Conservation (phyloP, 2,797 vertebrate species). For the Sebastes vulpes region DNA sequence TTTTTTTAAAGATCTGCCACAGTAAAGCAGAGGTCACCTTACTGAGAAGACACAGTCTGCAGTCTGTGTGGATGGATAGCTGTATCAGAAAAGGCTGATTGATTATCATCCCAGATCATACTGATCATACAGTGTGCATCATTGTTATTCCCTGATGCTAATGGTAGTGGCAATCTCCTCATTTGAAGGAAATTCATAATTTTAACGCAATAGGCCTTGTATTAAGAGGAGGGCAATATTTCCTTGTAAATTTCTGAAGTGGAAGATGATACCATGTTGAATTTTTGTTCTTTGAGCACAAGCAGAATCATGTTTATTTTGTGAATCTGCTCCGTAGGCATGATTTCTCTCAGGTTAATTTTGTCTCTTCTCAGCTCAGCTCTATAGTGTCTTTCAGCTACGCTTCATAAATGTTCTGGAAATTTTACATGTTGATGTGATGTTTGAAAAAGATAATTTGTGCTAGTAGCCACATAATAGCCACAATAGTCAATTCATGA, state of each 20-base stretch:
- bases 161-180: conserved; percentile 60
- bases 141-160: conserved; percentile 58
- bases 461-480: neutral
- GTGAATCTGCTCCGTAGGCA: conserved; percentile 51
- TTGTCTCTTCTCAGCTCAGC: conserved; percentile 46
- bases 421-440: neutral
- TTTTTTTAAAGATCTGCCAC: conserved; percentile 38
- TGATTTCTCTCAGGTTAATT: conserved; percentile 37
- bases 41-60: conserved; percentile 42
- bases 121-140: conserved; percentile 29
- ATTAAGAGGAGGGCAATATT: conserved; percentile 67
- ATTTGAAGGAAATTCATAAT: conserved; percentile 59
- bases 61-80: conserved; percentile 27
- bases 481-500: neutral
- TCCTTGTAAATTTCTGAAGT: conserved; percentile 75
- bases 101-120: conserved; percentile 46
- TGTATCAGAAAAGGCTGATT: conserved; percentile 48
- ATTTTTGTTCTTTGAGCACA: conserved; percentile 51
- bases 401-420: neutral
- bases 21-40: conserved; percentile 62
- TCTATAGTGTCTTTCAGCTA: neutral
- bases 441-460: neutral
- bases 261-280: conserved; percentile 67
- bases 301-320: neutral
- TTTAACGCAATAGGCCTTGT: conserved; percentile 58